Percentiles rank a stretch among this genome's conserved stretches.
Evolutionary conservation across 1,140 invertebrate species (phyloP).

Genomic region (Saccostrea echinata): DNA sequence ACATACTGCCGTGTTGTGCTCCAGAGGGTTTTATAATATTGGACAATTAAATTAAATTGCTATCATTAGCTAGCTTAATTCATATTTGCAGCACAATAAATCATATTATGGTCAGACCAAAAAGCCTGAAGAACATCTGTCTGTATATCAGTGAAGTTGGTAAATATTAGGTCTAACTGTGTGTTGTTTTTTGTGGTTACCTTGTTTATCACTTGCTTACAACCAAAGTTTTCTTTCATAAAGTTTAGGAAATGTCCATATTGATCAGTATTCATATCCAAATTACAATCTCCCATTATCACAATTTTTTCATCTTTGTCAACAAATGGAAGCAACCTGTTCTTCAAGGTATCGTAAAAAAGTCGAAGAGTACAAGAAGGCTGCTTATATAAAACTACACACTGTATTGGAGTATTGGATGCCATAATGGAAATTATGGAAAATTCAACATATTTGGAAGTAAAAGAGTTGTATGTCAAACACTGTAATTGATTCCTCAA

Average conservation of each 20-base stretch:
- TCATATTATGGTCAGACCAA: constrained; percentile 52
- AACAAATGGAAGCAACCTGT: neutral
- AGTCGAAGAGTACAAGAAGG: constrained; percentile 1
- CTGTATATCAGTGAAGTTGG: neutral
- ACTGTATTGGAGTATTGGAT: neutral
- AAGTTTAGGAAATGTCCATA: constrained; percentile 34
- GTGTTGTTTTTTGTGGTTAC: constrained; percentile 37
- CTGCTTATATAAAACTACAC: constrained; percentile 37
- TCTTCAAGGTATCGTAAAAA: neutral
- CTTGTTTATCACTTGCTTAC: constrained; percentile 23
- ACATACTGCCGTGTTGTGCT: neutral
- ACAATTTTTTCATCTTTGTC: constrained; percentile 6
- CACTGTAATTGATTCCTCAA: neutral
- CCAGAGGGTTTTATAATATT: neutral
- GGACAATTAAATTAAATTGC: neutral
- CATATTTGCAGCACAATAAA: constrained; percentile 26
- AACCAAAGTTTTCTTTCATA: constrained; percentile 44
- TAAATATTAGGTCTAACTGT: constrained; percentile 31
- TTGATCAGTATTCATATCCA: neutral
- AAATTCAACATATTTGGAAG: constrained; percentile 17
- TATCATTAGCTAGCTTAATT: neutral
- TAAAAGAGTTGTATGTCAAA: neutral
- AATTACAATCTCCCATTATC: constrained; percentile 55
- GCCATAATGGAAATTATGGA: neutral
- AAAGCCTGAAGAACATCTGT: constrained; percentile 44